These are phyloP conservation scores for Perognathus longimembris DNA, from an alignment of 2,113 vertebrate species.

Conservation along the genomic window DNA sequence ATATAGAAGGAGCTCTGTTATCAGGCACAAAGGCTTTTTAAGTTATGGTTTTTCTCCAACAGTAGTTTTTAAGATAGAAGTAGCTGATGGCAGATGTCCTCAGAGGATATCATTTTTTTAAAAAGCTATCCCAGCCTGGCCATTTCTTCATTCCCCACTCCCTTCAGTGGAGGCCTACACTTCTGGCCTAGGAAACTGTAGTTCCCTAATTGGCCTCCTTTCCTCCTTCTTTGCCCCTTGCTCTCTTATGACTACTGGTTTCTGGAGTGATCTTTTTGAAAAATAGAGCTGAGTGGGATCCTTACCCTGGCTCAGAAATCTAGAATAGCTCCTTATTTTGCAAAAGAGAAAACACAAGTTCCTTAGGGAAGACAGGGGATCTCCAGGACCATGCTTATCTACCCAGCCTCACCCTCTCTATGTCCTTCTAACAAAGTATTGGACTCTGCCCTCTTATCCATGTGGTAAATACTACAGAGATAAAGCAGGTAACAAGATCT, in stretches of 20 bases:
- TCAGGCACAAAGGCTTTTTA: neutral
- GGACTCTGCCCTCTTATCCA: neutral
- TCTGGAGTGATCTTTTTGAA: neutral
- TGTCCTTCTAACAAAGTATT: neutral
- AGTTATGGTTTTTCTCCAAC: neutral
- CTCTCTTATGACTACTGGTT: neutral
- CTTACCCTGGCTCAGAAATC: neutral
- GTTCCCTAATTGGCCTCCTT: neutral
- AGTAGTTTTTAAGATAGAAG: slow-evolving; percentile 43
- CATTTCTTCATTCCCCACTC: neutral
- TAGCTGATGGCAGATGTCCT: neutral
- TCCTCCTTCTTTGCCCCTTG: neutral
- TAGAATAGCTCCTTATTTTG: neutral
- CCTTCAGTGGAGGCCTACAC: neutral
- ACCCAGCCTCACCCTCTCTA: neutral
- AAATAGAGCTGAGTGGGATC: neutral
- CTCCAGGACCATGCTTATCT: neutral
- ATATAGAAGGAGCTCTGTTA: neutral
- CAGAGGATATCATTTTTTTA: neutral
- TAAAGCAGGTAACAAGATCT: neutral
- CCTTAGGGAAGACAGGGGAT: neutral
- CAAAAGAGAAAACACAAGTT: neutral
- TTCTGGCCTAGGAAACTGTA: slow-evolving; percentile 13
- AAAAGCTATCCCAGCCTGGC: neutral
- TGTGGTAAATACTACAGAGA: neutral